Base-by-base conservation (phyloP, 2,113 vertebrate species). In the Sceloporus undulatus region DNA sequence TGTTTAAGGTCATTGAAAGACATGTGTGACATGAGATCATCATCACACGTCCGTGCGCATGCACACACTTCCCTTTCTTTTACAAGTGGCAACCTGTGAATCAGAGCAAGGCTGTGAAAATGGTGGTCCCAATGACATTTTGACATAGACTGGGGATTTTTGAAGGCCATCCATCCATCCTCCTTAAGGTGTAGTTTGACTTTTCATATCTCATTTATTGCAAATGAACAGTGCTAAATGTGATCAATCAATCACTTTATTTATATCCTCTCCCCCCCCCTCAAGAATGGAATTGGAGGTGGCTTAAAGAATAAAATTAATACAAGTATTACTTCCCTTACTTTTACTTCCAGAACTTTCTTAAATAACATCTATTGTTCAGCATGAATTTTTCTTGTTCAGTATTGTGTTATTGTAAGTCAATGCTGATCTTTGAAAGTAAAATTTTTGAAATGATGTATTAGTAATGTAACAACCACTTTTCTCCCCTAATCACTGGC, bases 401-500 rank as follows among this genome's bases (percentile, higher is more conserved):
- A 82, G 86, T 88, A 84, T 3, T 87, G 74, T 88, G 85, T 3
- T 87, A 68, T 19, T 73, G 52, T 68, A 85, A 89, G 90, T 87
- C 90, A 92, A 52, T 77, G 79, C 77, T 82, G 80, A 88, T 92
- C 87, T 76, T 76, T 79, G 78, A 91, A 83, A 87, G 80, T 29
- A 75, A 80, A 70, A 79, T 19, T 13, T 87, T 87, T 77, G 85
- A 92, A 88, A 71, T 88, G 84, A 56, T 88, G 38, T 77, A 87
- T 91, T 90, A 25, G 56, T n/a, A 79, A 88, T 65, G 16, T 0
- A 0, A 88, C 70, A 91, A 78, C 85, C 84, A 91, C 56, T 88
- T 83, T 89, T 54, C 86, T 93, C 91, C 92, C 90, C 92, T 94
- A 82, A 81, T 90, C 76, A 87, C 40, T 89, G 89, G 48, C 52